Conservation (phyloP, 92 coral and sea anemone species). For the Pocillopora grandis region DNA sequence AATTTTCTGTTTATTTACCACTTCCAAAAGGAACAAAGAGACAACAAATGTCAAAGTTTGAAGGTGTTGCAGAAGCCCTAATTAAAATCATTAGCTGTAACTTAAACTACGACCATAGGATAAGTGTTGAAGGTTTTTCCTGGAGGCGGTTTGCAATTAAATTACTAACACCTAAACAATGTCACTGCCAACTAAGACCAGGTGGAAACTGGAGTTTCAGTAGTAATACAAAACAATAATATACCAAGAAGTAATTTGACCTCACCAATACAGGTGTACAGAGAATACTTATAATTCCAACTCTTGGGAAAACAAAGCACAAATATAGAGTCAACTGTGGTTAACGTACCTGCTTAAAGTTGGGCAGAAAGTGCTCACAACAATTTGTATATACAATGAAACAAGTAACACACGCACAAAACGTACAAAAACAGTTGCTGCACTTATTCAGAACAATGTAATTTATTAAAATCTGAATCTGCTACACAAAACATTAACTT, state of each 20-base stretch:
- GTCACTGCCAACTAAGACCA: neutral
- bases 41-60: conserved; percentile 26
- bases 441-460: conserved; percentile 8
- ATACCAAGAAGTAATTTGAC: conserved; percentile 27
- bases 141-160: neutral
- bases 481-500: neutral
- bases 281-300: neutral
- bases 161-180: conserved; percentile 10
- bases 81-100: neutral
- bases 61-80: conserved; percentile 17
- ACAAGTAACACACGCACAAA: conserved; percentile 13
- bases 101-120: neutral
- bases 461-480: conserved; percentile 28
- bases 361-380: neutral
- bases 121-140: neutral
- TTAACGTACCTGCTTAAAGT: too few species aligned
- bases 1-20: conserved; percentile 34
- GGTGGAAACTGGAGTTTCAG: neutral
- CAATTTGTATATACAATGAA: conserved; percentile 19
- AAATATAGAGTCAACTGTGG: neutral
- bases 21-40: conserved; percentile 17
- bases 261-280: neutral
- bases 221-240: conserved; percentile 32
- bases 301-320: neutral
- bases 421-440: neutral